Base-by-base conservation (phyloP, 2,797 vertebrate species). In the Pelochelys cantorii region DNA sequence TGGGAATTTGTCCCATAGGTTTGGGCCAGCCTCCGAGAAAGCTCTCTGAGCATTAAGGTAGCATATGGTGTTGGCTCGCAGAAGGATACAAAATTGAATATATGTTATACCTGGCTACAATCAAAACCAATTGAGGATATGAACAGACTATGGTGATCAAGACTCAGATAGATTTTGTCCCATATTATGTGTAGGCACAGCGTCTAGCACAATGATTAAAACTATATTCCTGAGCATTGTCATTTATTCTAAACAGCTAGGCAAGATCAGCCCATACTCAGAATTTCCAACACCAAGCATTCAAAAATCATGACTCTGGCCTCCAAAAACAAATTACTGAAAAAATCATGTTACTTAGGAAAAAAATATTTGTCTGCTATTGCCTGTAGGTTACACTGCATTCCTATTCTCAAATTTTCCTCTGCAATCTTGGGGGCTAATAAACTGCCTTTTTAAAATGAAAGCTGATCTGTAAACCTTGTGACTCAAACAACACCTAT, bases 61-160 rank as follows among this genome's bases (percentile, higher is more conserved):
- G 1, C 2, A 78, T 92, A 83, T 94, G 85, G 25, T 3, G 12
- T 83, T 62, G 42, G 13, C 5, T 84, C 34, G 81, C 89, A 88
- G 31, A 68, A 2, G 14, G 55, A 29, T 86, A 23, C 25, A 86
- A 91, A n/a, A 5, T 22, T 25, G 23, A 75, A 25, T 48, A 75
- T 6, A 48, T 25, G 37, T 23, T 75, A 22, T 75, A 3, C 27
- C 25, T 4, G 7, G 23, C 23, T 25, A 75, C 34, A 42, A 22
- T 52, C 74, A 42, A 15, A 75, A 15, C 85, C 2, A 55, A 85
- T 14, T 27, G 54, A 83, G 56, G 20, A 22, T 22, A 54, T 54
- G 37, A 48, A 95, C 91, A 85, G 14, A 79, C 87, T 77, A 87
- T 6, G 80, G 6, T 8, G 34, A 82, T 81, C 84, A 85, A 92